Conservation (phyloP, 1,140 invertebrate genomes). For the Plectus sambesii region DNA sequence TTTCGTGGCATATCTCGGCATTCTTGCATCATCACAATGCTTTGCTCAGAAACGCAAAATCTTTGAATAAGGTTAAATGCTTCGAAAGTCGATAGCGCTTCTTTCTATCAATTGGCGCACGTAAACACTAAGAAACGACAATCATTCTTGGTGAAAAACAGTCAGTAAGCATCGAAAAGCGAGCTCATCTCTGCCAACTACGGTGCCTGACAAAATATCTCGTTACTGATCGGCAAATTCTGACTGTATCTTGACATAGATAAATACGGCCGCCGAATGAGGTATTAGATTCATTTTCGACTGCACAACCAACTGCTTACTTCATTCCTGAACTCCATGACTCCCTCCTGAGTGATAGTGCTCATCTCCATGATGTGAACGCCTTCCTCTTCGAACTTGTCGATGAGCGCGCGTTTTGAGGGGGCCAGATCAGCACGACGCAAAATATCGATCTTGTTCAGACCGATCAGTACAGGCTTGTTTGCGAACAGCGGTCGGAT, state of each 20-base stretch:
- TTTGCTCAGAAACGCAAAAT: too few relatives aligned
- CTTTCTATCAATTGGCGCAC: too few relatives aligned
- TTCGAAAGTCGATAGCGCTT: too few relatives aligned
- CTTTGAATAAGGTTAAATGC: too few relatives aligned
- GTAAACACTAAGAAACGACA: too few relatives aligned
- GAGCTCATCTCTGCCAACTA: too few relatives aligned
- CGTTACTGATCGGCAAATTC: too few relatives aligned
- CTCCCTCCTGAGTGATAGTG: constrained; percentile 75
- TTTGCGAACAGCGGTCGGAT: constrained; percentile 92
- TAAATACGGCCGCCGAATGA: constrained; percentile 12
- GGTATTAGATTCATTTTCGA: constrained; percentile 9
- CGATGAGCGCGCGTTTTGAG: constrained; percentile 58
- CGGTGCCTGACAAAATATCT: too few relatives aligned
- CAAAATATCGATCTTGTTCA: constrained; percentile 85
- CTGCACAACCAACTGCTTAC: constrained; percentile 33
- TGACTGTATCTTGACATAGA: too few relatives aligned
- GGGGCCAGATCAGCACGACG: constrained; percentile 62
- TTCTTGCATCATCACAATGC: too few relatives aligned
- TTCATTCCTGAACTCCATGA: constrained; percentile 78
- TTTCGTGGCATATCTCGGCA: constrained; percentile 12
- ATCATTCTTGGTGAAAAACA: constrained; percentile 5
- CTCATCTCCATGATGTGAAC: constrained; percentile 80
- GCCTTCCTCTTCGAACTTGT: constrained; percentile 53
- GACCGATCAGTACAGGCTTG: constrained; percentile 80
- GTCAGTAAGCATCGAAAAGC: too few relatives aligned